A percentile compares a stretch with the other conserved stretches of the same genome.
Conservation (phyloP, 2,888 invertebrate species). For the Megalurothrips usitatus region DNA sequence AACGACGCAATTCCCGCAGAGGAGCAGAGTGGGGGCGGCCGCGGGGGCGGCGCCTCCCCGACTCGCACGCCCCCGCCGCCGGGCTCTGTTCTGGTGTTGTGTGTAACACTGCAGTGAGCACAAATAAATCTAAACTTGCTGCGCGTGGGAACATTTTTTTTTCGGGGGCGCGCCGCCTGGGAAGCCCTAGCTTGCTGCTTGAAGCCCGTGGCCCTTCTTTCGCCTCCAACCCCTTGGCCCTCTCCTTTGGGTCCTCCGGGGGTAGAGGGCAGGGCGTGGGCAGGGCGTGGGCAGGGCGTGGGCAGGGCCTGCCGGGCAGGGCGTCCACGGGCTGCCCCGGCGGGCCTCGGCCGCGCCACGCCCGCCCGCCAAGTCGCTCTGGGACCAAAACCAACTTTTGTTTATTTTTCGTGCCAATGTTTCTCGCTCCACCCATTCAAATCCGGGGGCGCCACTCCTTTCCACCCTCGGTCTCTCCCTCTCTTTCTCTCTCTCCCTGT, state of each 20-base stretch:
- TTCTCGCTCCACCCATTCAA: conserved; percentile 24
- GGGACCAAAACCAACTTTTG: conserved; percentile 26
- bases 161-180: neutral
- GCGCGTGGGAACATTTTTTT: conserved; percentile 19
- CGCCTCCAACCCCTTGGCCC: neutral
- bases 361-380: conserved; percentile 14
- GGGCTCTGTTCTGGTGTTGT: conserved; percentile 1
- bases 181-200: neutral
- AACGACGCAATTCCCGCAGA: conserved; percentile 20
- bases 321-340: neutral
- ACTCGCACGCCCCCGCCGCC: too few relatives aligned
- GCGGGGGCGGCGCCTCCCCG: too few relatives aligned
- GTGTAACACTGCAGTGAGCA: conserved; percentile 8
- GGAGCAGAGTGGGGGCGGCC: neutral
- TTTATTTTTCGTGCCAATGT: conserved; percentile 18
- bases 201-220: neutral
- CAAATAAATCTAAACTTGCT: conserved; percentile 24
- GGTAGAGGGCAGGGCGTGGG: neutral
- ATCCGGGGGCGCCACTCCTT: neutral
- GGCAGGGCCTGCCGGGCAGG: neutral
- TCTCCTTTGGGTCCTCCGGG: neutral
- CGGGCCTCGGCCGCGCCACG: neutral
- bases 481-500: neutral
- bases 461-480: neutral
- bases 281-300: too few relatives aligned